Evolutionary conservation across 1,140 invertebrate genomes (phyloP), one percentile per base, ranked within the genome.

Genomic region (Drosophila jambulina): DNA sequence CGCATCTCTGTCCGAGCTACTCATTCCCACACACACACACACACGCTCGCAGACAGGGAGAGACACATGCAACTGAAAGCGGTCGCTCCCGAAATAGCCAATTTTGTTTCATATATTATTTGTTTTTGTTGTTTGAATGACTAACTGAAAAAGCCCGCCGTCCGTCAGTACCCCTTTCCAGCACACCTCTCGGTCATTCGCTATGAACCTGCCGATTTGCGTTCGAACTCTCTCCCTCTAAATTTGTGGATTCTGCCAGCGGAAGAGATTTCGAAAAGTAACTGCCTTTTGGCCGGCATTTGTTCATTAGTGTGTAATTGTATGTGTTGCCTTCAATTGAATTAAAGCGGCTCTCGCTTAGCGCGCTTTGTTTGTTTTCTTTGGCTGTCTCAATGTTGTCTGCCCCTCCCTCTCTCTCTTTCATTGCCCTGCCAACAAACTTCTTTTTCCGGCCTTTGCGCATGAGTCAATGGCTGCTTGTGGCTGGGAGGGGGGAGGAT

Each of bases 51-150:
- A 36, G 13, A 75, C 23, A 38, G 49, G 34, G 12, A 59, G 45
- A 60, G 25, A 61, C 40, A 63, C 34, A 36, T 64, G 59, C 58
- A 71, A 70, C 76, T 69, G 45, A 79, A 87, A 82, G 70, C 80
- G 40, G 77, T 86, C 69, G 83, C 83, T 86, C 83, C 83, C 83
- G 76, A 86, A 86, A 87, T 87, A 86, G 83, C 83, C 76, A 86
- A 87, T 79, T 78, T 78, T 77, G 48, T 60, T 57, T 46, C 43
- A 34, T 27, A 51, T 54, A 9, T 40, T 81, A 67, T 6, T 65
- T 43, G 32, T 75, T 74, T 23, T 65, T 38, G 40, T n/a, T 46
- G 10, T 29, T 60, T 27, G 75, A 74, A 80, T 87, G 84, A 87
- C 84, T 87, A 86, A 86, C 56, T 32, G 21, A 38, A 61, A 40